phyloP scores from a whole-genome alignment of 2,797 vertebrate genomes.

The Alcedo quadribrachys region DNA sequence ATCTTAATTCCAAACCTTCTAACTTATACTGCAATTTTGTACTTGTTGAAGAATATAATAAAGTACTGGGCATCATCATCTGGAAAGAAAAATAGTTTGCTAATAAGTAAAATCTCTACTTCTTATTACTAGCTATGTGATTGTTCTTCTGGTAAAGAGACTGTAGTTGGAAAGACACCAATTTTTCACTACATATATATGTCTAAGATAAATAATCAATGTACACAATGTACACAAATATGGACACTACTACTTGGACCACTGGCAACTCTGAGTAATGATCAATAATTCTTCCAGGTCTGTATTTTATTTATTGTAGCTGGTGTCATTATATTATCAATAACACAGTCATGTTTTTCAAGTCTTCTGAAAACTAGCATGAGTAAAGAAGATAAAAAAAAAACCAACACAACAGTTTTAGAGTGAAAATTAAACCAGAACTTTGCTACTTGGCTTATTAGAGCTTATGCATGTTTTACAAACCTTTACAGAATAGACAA shows the following conservation, averaged over 20 bases:
- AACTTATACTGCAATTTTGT: neutral
- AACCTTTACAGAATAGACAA: neutral
- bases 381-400: neutral
- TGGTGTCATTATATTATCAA: neutral
- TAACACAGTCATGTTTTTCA: neutral
- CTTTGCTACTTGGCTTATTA: neutral
- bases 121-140: neutral
- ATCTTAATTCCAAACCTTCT: neutral
- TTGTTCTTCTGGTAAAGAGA: neutral
- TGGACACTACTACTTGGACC: neutral
- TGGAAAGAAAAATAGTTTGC: neutral
- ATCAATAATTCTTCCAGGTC: neutral
- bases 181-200: neutral
- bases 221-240: neutral
- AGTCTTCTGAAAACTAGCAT: neutral
- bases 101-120: neutral
- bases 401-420: neutral
- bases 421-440: neutral
- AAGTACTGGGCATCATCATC: neutral
- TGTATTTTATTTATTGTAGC: neutral
- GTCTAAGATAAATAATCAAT: neutral
- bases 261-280: neutral
- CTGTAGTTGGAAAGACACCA: neutral
- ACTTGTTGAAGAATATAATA: neutral
- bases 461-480: neutral